Percentiles rank a stretch among this genome's conserved stretches.
Conservation (phyloP, 2,113 vertebrate species). For the Ariopsis seemanni region DNA sequence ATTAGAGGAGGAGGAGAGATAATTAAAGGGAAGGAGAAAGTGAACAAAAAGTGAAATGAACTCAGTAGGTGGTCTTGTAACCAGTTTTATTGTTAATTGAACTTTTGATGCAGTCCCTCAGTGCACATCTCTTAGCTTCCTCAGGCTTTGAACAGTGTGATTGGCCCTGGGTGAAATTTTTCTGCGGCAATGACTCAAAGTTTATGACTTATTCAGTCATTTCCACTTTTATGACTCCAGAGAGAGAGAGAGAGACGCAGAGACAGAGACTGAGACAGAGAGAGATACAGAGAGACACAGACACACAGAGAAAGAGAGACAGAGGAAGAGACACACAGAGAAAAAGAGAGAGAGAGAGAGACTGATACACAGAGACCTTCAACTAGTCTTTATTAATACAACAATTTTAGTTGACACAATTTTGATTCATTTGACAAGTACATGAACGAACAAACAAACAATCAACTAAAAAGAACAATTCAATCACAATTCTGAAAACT, state of each 20-base stretch:
- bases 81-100: conserved; percentile 22
- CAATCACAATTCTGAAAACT: no score
- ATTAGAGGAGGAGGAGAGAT: conserved; percentile 2
- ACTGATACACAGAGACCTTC: neutral
- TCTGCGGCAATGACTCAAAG: conserved; percentile 1
- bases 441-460: no score
- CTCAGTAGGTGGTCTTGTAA: neutral
- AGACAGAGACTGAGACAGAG: neutral
- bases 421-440: no score
- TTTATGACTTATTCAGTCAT: conserved; percentile 17
- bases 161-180: conserved; percentile 2
- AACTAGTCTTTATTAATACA: no score
- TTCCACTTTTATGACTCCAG: neutral
- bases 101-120: conserved; percentile 14
- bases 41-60: neutral
- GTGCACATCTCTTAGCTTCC: neutral
- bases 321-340: neutral
- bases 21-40: neutral
- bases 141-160: neutral
- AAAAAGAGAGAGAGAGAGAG: neutral
- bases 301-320: neutral
- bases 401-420: no score
- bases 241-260: conserved; percentile 4
- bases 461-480: no score
- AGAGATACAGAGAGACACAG: neutral